These are phyloP conservation scores for Limonius californicus DNA, from an alignment of 1,140 invertebrate species.

Conservation along the genomic window DNA sequence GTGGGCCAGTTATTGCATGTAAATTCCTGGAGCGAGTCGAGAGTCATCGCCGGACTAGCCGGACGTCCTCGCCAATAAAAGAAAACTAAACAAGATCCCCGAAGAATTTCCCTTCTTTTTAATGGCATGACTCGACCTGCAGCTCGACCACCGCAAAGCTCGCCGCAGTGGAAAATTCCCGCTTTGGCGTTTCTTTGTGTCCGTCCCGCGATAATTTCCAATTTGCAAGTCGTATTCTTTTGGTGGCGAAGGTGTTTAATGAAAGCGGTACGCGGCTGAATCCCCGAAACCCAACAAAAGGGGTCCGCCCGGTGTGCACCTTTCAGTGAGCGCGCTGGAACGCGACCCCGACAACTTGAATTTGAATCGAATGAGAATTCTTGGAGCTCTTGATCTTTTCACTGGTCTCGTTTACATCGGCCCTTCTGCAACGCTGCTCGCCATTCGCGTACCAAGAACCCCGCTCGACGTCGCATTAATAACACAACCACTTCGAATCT, in stretches of 20 bases:
- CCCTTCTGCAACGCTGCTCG: background rate
- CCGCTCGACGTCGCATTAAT: background rate
- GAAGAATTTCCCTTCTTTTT: constrained; percentile 37
- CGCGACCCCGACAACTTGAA: constrained; percentile 18
- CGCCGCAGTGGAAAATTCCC: background rate
- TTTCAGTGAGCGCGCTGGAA: constrained; percentile 19
- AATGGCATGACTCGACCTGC: constrained; percentile 26
- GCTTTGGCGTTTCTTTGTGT: constrained; percentile 15
- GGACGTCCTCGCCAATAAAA: constrained; percentile 36
- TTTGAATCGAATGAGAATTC: constrained; percentile 26
- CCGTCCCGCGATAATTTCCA: background rate
- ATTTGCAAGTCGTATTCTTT: constrained; percentile 1
- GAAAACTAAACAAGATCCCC: constrained; percentile 39
- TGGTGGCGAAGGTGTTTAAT: background rate
- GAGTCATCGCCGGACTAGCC: constrained; percentile 23
- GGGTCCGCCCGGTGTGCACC: background rate
- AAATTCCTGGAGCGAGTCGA: constrained; percentile 34
- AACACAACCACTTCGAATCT: constrained; percentile 1
- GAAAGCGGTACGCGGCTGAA: background rate
- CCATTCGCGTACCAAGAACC: background rate
- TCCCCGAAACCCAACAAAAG: background rate
- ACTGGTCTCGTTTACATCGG: constrained; percentile 31
- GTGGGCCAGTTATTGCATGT: constrained; percentile 40
- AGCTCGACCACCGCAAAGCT: constrained; percentile 22
- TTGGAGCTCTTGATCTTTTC: constrained; percentile 32